Evolutionary conservation across 2,113 vertebrate genomes (phyloP).

Genomic region (Xiphophorus hellerii): DNA sequence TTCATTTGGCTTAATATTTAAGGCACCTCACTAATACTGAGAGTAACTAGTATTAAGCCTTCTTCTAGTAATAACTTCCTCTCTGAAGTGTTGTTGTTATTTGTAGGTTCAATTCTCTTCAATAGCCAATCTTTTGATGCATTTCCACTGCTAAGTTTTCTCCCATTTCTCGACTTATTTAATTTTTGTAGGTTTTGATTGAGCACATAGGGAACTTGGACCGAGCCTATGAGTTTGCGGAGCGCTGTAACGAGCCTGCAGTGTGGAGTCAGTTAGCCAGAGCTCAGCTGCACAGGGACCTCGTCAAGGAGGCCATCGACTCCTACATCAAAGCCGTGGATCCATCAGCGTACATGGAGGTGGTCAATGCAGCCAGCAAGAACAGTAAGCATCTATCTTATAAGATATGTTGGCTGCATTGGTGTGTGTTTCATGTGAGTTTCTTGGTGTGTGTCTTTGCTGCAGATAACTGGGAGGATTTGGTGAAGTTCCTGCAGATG

Average conservation of each 20-base stretch:
- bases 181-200: slow-evolving; percentile 84
- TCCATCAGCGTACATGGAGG: slow-evolving; percentile 89
- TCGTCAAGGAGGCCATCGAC: slow-evolving; percentile 93
- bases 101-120: neutral
- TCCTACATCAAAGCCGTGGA: slow-evolving; percentile 91
- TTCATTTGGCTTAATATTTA: too few species aligned
- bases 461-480: slow-evolving; percentile 92
- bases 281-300: slow-evolving; percentile 88
- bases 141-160: neutral
- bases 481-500: slow-evolving; percentile 95
- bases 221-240: slow-evolving; percentile 90
- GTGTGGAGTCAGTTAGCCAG: slow-evolving; percentile 91
- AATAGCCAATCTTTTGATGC: neutral
- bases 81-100: too few species aligned
- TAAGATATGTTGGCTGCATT: slow-evolving; percentile 11
- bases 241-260: slow-evolving; percentile 87
- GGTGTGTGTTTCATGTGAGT: neutral
- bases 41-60: too few species aligned
- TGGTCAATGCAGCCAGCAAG: slow-evolving; percentile 88
- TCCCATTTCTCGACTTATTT: neutral
- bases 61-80: too few species aligned
- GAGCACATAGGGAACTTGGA: slow-evolving; percentile 91
- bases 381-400: slow-evolving; percentile 78
- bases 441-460: slow-evolving; percentile 22
- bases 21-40: too few species aligned